Base-by-base conservation (phyloP, 2,797 vertebrate genomes). In the Eidolon dupreanum region DNA sequence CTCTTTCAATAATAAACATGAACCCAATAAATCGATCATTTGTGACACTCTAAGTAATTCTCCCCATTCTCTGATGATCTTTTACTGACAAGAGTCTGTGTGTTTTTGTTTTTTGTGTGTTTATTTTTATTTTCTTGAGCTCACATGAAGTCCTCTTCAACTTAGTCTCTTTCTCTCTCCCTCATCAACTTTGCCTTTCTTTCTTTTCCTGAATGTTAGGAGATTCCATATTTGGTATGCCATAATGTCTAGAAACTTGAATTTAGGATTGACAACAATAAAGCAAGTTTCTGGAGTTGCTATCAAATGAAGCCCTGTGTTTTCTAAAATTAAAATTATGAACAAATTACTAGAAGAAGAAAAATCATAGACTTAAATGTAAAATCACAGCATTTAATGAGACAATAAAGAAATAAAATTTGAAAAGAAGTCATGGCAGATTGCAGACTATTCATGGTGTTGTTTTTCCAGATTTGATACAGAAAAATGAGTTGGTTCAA, bases 341-440 rank as follows among this genome's bases (percentile, higher is more conserved):
- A 74, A 70, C 59, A 8, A n/a, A 55, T 1, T 61, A 66, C 11
- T 28, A 15, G 71, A 43, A 61, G 16, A 57, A 94, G 73, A 74
- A 83, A 92, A 90, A 49, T 49, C 46, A 49, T 8, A 59, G 24
- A 91, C 66, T 82, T 31, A 16, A 57, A 53, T 61, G 59, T 26
- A 33, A 88, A 88, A 78, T 82, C 13, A 78, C 26, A 85, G 3
- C 16, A 59, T 96, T 97, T 97, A 96, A 92, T 97, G 33, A 13
- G 38, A 9, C 75, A 79, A 43, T 20, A 88, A 79, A 63, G 91
- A 96, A 88, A 73, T 17, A 93, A 93, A 57, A 55, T 87, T 11
- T 70, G 85, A 63, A 36, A 85, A 51, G n/a, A 88, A 65, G 38
- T 71, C 49, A 75, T 1, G 22, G 51, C 19, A 55, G 75, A 84